Evolutionary conservation across 2,797 vertebrate species (phyloP).

Genomic region (Lerista edwardsae): DNA sequence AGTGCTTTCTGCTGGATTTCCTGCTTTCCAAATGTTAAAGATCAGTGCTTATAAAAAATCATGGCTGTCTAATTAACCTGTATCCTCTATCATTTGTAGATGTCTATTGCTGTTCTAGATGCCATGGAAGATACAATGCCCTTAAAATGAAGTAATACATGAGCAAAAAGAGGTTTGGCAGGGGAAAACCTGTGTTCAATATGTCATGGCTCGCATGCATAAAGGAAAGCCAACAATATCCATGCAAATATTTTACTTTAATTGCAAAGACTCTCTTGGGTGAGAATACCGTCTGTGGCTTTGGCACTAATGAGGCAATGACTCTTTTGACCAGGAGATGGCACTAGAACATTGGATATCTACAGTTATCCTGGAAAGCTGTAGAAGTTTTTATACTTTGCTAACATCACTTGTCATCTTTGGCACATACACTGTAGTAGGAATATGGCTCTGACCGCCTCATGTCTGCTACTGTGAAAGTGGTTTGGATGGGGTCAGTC

Average conservation of each 20-base stretch:
- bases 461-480: background rate
- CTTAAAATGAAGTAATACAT: background rate
- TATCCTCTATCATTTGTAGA: background rate
- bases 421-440: background rate
- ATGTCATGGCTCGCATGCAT: background rate
- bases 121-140: background rate
- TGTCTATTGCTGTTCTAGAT: too few species aligned
- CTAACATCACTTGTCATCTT: too few species aligned
- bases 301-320: background rate
- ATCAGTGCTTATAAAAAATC: background rate
- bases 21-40: background rate
- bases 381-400: too few species aligned
- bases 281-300: background rate
- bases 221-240: background rate
- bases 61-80: background rate
- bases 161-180: too few species aligned
- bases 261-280: background rate
- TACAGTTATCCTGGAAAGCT: background rate
- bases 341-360: background rate
- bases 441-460: background rate
- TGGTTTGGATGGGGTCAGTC: background rate
- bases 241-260: background rate
- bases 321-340: constrained; percentile 24
- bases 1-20: background rate
- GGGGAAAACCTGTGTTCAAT: background rate